A percentile compares a stretch with the other conserved stretches of the same genome.
These are phyloP conservation scores for Neodiprion lecontei DNA, from an alignment of 1,140 invertebrate genomes.

Conservation along the genomic window DNA sequence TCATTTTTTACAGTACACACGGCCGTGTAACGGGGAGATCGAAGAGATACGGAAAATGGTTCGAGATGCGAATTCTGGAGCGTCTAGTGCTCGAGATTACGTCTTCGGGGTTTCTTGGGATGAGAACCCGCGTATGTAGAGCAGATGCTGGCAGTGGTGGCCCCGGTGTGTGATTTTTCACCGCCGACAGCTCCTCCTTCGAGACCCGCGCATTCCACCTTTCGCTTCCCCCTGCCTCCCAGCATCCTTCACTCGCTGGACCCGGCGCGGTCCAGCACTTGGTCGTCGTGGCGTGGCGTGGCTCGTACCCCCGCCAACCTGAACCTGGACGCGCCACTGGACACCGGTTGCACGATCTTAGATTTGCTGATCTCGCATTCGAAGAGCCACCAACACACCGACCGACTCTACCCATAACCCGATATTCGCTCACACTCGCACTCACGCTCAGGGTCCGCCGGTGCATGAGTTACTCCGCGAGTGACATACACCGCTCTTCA, in stretches of 20 bases:
- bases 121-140: conserved; percentile 56
- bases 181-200: conserved; percentile 53
- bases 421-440: too few species aligned
- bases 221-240: conserved; percentile 28
- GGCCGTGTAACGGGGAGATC: too few species aligned
- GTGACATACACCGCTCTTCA: too few species aligned
- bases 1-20: too few species aligned
- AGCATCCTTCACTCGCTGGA: conserved; percentile 38
- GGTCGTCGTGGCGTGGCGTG: conserved; percentile 17
- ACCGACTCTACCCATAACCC: neutral
- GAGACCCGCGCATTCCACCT: conserved; percentile 38
- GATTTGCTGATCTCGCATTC: conserved; percentile 46
- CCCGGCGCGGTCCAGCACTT: conserved; percentile 19
- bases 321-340: conserved; percentile 41
- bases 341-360: conserved; percentile 48
- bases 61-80: too few species aligned
- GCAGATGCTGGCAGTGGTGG: conserved; percentile 50
- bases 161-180: conserved; percentile 54
- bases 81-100: neutral
- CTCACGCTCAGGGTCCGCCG: too few species aligned
- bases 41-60: too few species aligned
- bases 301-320: conserved; percentile 27
- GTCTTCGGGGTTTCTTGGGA: conserved; percentile 25
- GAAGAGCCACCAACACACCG: conserved; percentile 31
- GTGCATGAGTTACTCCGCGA: too few species aligned